These are phyloP conservation scores for Solen grandis DNA, from an alignment of 1,140 invertebrate genomes.

Conservation along the genomic window DNA sequence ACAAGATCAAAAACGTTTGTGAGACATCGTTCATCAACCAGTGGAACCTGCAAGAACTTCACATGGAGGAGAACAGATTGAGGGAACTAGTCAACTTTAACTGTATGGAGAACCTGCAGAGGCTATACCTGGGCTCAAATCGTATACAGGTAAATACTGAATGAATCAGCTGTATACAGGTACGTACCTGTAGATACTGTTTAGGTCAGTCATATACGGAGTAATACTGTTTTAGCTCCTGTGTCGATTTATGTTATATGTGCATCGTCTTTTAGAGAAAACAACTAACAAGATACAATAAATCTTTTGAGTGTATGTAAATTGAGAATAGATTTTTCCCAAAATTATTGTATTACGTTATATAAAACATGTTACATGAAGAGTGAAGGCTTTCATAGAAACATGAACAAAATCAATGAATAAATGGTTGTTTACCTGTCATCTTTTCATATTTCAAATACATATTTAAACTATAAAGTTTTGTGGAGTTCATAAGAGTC, in stretches of 20 bases:
- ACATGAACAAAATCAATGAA: too few species aligned
- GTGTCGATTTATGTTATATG: background rate
- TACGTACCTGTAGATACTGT: background rate
- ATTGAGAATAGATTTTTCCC: too few species aligned
- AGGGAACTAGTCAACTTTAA: slow-evolving; percentile 72
- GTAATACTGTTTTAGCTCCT: background rate
- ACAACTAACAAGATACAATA: too few species aligned
- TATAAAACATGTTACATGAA: too few species aligned
- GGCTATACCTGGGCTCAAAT: slow-evolving; percentile 80
- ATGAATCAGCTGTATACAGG: too few species aligned
- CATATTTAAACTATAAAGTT: too few species aligned
- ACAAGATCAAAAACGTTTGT: slow-evolving; percentile 78
- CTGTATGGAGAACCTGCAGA: slow-evolving; percentile 75
- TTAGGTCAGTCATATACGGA: background rate
- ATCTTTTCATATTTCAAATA: too few species aligned
- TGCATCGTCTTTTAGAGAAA: background rate
- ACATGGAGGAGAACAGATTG: slow-evolving; percentile 80
- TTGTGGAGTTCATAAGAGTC: too few species aligned
- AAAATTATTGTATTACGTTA: too few species aligned
- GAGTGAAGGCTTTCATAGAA: too few species aligned
- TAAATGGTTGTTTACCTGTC: too few species aligned
- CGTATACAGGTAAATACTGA: slow-evolving; percentile 74
- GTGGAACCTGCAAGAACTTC: slow-evolving; percentile 79
- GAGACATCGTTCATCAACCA: slow-evolving; percentile 78
- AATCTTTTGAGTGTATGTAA: too few species aligned